These are phyloP conservation scores for Helicolenus hilgendorfi DNA, from an alignment of 2,797 vertebrate genomes.

Conservation along the genomic window DNA sequence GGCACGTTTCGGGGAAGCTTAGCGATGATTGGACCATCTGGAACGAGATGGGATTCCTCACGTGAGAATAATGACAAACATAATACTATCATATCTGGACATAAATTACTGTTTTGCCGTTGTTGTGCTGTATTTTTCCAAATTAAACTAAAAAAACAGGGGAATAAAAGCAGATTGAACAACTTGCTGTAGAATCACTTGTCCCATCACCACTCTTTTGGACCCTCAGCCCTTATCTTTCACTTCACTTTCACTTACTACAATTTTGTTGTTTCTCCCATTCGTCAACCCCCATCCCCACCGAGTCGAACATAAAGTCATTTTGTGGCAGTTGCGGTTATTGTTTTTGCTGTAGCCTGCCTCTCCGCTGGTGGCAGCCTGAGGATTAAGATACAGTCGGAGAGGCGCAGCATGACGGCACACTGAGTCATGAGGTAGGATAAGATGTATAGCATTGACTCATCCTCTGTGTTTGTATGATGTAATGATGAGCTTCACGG, in stretches of 20 bases:
- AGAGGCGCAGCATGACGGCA: constrained; percentile 41
- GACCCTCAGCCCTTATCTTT: background rate
- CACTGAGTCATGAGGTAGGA: constrained; percentile 78
- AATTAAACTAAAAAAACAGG: background rate
- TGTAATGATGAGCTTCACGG: background rate
- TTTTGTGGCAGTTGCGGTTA: constrained; percentile 59
- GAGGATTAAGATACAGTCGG: constrained; percentile 63
- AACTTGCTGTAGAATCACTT: constrained; percentile 27
- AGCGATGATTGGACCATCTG: constrained; percentile 61
- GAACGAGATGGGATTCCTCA: background rate
- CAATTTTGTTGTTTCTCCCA: no score
- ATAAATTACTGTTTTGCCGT: background rate
- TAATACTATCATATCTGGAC: background rate
- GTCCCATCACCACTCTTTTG: background rate
- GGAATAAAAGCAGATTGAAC: background rate
- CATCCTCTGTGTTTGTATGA: background rate
- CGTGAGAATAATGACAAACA: background rate
- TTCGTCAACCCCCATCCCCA: background rate
- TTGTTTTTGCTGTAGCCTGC: constrained; percentile 40
- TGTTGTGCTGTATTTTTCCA: background rate
- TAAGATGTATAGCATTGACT: background rate
- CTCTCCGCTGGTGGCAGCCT: constrained; percentile 37
- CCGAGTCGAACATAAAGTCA: constrained; percentile 46
- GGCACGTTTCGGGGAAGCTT: constrained; percentile 38
- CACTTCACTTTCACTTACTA: background rate